A percentile compares a stretch with the other conserved stretches of the same genome.
phyloP scores from a whole-genome alignment of 2,113 vertebrate genomes.

The Boulengerochromis microlepis region DNA sequence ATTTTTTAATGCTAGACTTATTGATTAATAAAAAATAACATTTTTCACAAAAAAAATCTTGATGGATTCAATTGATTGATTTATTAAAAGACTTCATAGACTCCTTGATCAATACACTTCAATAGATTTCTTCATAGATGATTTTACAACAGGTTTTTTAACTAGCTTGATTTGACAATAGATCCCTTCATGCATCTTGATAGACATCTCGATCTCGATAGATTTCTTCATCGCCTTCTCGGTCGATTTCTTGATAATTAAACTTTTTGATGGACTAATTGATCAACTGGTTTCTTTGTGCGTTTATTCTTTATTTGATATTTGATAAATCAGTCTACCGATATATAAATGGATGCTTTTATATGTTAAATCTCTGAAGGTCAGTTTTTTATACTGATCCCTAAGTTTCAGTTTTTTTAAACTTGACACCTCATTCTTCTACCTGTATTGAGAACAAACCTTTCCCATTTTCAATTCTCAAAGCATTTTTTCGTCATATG shows the following conservation, averaged over 20 bases:
- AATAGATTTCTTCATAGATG: background rate
- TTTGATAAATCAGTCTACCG: accelerated
- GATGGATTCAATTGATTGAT: background rate
- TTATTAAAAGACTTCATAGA: background rate
- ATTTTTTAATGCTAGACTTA: background rate
- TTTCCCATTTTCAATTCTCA: background rate
- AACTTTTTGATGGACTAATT: background rate
- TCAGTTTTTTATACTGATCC: background rate
- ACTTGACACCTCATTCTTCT: background rate
- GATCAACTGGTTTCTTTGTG: background rate
- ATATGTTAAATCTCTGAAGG: background rate
- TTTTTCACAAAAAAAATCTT: background rate
- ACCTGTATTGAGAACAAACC: background rate
- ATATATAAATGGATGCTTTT: background rate
- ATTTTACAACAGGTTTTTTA: background rate
- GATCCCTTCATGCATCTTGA: background rate
- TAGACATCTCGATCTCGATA: background rate
- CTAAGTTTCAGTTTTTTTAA: background rate
- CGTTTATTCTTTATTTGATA: background rate
- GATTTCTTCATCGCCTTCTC: accelerated
- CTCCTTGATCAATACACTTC: background rate
- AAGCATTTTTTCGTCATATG: accelerated
- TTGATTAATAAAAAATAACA: background rate
- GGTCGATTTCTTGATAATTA: background rate
- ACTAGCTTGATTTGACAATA: background rate